Evolutionary conservation across 2,797 vertebrate genomes (phyloP).

Genomic region (Eospalax fontanierii): DNA sequence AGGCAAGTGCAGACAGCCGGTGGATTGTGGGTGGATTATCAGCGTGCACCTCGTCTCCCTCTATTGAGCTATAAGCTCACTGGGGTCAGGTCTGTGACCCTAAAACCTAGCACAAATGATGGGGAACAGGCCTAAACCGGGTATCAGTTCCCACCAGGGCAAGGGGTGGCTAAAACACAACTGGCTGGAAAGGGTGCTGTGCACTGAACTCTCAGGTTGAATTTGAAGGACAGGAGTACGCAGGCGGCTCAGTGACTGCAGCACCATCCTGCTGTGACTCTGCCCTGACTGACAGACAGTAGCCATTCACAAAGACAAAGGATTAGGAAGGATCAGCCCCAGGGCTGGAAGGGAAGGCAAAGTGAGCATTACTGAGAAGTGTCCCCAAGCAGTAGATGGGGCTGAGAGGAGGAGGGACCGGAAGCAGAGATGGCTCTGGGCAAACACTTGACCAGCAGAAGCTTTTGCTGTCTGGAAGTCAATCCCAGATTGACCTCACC

Average conservation of each 20-base stretch:
- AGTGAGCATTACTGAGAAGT: neutral
- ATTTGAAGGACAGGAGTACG: neutral
- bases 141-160: neutral
- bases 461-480: neutral
- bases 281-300: neutral
- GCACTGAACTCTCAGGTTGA: neutral
- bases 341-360: neutral
- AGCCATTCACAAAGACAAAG: neutral
- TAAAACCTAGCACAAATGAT: neutral
- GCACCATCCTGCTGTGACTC: neutral
- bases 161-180: no score
- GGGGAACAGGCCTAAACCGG: neutral
- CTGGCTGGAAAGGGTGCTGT: neutral
- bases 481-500: accelerated
- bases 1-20: neutral
- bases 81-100: neutral
- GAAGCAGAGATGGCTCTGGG: neutral
- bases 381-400: neutral
- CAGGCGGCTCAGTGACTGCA: neutral
- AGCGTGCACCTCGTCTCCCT: neutral
- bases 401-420: neutral
- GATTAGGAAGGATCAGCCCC: accelerated
- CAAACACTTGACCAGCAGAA: neutral
- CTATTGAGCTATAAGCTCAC: neutral
- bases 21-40: neutral